Percentiles rank a stretch among this genome's conserved stretches.
Conservation (phyloP, 1,140 invertebrate genomes). For the Diorhabda carinulata region DNA sequence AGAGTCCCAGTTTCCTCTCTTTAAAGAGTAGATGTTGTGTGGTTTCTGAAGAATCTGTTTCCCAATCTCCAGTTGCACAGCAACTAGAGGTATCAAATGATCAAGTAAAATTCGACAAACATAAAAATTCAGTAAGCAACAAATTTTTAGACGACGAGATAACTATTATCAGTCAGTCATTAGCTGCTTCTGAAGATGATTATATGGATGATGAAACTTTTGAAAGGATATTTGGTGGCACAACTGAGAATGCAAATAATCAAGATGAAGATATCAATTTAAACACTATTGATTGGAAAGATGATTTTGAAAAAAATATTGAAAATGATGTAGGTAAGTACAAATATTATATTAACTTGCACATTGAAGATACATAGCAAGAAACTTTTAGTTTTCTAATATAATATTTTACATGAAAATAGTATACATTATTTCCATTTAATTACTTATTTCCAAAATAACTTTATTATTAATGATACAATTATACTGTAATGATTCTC, state of each 20-base stretch:
- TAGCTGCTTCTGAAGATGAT: conserved; percentile 28
- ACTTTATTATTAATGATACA: too few species aligned
- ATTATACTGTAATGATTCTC: too few species aligned
- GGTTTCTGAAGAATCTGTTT: too few species aligned
- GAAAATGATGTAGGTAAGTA: neutral
- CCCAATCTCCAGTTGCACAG: neutral
- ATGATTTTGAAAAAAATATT: conserved; percentile 8
- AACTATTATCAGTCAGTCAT: conserved; percentile 10
- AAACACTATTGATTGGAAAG: conserved; percentile 3
- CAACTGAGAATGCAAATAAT: conserved; percentile 2
- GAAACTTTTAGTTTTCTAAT: too few species aligned
- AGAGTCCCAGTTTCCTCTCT: too few species aligned
- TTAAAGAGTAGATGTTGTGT: too few species aligned
- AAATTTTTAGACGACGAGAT: conserved; percentile 6
- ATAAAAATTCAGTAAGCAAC: conserved; percentile 6
- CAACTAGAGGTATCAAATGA: neutral
- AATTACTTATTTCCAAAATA: too few species aligned
- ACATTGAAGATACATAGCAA: too few species aligned
- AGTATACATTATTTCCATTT: too few species aligned
- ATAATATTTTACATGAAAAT: too few species aligned
- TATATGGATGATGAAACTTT: conserved; percentile 39
- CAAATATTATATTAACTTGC: neutral
- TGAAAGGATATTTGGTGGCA: conserved; percentile 28
- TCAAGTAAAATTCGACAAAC: neutral
- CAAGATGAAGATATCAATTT: conserved; percentile 10